Base-by-base conservation (phyloP, 1,140 invertebrate genomes). In the Mya arenaria region DNA sequence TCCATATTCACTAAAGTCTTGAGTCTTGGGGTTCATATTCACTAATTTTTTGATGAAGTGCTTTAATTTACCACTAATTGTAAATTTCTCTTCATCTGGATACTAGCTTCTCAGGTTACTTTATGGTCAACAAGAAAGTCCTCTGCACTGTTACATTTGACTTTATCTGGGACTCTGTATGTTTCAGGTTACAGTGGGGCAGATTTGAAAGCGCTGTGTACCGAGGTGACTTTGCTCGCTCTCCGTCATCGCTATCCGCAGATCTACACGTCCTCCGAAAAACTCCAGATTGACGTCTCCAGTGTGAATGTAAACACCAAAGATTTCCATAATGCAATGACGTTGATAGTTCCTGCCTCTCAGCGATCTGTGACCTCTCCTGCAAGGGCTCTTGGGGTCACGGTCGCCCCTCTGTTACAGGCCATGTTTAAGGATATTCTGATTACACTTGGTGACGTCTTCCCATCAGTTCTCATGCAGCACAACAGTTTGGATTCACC, bases 171-270 rank as follows among this genome's bases (percentile, higher is more conserved):
- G n/a, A n/a, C n/a, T n/a, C n/a, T n/a, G n/a, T n/a, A n/a, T n/a
- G n/a, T n/a, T 71, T 44, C 84, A 92, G 94, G 94, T 36, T 94
- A 94, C 86, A 93, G 93, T 91, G 93, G 93, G 63, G 93, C 93
- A 63, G 92, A 94, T 88, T 81, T 95, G 28, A 92, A 97, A 94
- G 97, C 97, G 8, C 83, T 94, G 13, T 94, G 94, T 84, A 93
- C 93, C 6, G 93, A 94, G 82, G 90, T 93, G 30, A 91, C 93
- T 30, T 81, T 94, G 34, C 85, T 91, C 34, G 93, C 94, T 48
- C 93, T 98, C 65, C 93, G 96, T 79, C 93, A 97, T 90, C 95
- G 95, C 0, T 98, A 97, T 93, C 97, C 97, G 0, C 97, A 99
- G 94, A 98, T 98, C 86, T 99, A 98, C 91, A 94, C 95, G 23